A percentile compares a stretch with the other conserved stretches of the same genome.
These are phyloP conservation scores for Oligia latruncula DNA, from an alignment of 2,888 invertebrate species.

Conservation along the genomic window DNA sequence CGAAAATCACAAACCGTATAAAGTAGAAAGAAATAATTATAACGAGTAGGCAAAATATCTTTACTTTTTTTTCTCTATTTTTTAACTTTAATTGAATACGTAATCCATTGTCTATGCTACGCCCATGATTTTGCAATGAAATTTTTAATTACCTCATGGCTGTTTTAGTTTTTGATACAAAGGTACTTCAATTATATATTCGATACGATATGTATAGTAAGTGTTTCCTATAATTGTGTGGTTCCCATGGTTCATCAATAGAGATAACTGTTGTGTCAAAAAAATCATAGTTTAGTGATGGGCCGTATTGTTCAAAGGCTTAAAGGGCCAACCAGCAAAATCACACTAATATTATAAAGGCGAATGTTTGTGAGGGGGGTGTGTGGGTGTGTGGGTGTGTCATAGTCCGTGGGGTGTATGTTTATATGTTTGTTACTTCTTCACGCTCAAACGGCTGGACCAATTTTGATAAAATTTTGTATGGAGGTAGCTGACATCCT, in stretches of 20 bases:
- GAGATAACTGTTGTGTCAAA: slow-evolving; percentile 51
- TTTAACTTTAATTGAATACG: slow-evolving; percentile 46
- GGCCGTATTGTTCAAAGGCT: slow-evolving; percentile 17
- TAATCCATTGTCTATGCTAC: slow-evolving; percentile 69
- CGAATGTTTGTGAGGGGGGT: no score
- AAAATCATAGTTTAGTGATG: slow-evolving; percentile 20
- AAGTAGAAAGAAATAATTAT: slow-evolving; percentile 40
- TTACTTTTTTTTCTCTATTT: slow-evolving; percentile 17
- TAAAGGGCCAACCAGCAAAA: background rate
- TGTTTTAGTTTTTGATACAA: slow-evolving; percentile 58
- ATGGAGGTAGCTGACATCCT: no score
- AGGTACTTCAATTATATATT: slow-evolving; percentile 67
- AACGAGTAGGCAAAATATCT: slow-evolving; percentile 40
- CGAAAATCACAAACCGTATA: slow-evolving; percentile 62
- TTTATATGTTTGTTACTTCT: no score
- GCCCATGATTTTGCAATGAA: slow-evolving; percentile 65
- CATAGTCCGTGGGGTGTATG: no score
- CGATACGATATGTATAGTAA: slow-evolving; percentile 64
- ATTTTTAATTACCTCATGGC: slow-evolving; percentile 59
- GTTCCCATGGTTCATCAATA: slow-evolving; percentile 59
- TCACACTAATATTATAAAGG: no score
- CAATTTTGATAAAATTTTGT: no score
- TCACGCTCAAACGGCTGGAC: no score
- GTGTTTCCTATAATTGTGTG: slow-evolving; percentile 45
- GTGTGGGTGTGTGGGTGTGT: no score